Evolutionary conservation across 2,113 vertebrate species (phyloP).

Genomic region (Actinemys pallida): DNA sequence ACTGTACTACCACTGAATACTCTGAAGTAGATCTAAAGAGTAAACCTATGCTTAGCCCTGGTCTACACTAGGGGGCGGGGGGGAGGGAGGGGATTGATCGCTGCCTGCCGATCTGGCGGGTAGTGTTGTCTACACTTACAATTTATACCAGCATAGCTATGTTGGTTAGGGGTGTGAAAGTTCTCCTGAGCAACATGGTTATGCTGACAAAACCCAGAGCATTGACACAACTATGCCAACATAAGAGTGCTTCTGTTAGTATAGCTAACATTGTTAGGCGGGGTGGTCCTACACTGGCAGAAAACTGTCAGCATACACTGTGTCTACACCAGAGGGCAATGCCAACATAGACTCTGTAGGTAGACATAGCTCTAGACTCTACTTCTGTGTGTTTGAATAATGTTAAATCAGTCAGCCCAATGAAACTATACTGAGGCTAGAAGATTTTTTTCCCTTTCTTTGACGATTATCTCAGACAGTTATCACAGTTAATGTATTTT

Average conservation of each 20-base stretch:
- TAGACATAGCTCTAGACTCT: background rate
- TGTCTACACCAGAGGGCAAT: background rate
- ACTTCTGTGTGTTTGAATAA: background rate
- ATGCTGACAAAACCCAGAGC: background rate
- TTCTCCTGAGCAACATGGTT: no score
- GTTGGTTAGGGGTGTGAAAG: background rate
- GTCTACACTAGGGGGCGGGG: background rate
- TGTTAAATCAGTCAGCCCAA: background rate
- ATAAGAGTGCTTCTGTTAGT: background rate
- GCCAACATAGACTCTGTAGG: background rate
- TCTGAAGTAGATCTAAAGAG: background rate
- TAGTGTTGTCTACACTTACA: background rate
- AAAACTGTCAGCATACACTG: background rate
- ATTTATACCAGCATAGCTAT: background rate
- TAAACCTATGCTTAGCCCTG: background rate
- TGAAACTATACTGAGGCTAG: background rate
- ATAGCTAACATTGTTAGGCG: background rate
- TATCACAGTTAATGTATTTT: background rate
- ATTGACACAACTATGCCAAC: background rate
- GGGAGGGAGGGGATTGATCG: no score
- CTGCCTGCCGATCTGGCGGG: no score
- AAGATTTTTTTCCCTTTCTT: background rate
- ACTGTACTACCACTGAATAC: background rate
- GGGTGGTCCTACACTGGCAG: background rate
- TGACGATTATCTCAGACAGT: background rate